Evolutionary conservation across 1,140 invertebrate species (phyloP), one percentile per base, ranked within the genome.

Genomic region (Calliopsis andreniformis): DNA sequence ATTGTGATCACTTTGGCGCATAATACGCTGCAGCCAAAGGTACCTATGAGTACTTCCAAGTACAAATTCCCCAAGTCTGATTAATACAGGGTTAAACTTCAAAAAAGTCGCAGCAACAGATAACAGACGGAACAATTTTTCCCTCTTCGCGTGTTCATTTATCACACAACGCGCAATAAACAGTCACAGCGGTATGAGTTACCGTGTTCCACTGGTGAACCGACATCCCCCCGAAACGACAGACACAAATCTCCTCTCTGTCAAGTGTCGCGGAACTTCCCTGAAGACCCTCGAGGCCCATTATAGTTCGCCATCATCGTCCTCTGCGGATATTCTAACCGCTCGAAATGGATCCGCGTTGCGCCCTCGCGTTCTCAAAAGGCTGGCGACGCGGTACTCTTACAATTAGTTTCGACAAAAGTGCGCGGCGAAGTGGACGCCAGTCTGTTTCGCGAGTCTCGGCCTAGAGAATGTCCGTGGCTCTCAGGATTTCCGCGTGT

Each of bases 401-500:
- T 18, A 35, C 70, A 66, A 73, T 66, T 66, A 55, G 70, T 45
- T 39, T 61, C 47, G 39, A 73, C 70, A 45, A 66, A 73, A 66
- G 49, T 61, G 0, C 14, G 25, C 42, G 68, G 1, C 20, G 10
- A 25, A n/a, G 56, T 23, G 28, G 20, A n/a, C 28, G 14, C 6
- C 5, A 2, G 30, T 35, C 53, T 32, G 28, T 8, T 56, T 16
- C 55, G 18, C 56, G 42, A n/a, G 16, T 1, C 20, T 42, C 6
- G 35, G 35, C 35, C 35, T 39, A 39, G 35, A 28, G 25, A 12
- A 42, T 6, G 20, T 16, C n/a, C 20, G 43, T 55, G 58, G 42
- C 49, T 63, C 66, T 62, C 53, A 23, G 67, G 42, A 78, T 61
- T 81, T 61, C 70, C 64, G n/a, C n/a, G 76, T 85, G 79, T 88